Evolutionary conservation across 37 sponge, comb jelly and placozoan genomes (phyloP).

Genomic region (Aplysina aerophoba): DNA sequence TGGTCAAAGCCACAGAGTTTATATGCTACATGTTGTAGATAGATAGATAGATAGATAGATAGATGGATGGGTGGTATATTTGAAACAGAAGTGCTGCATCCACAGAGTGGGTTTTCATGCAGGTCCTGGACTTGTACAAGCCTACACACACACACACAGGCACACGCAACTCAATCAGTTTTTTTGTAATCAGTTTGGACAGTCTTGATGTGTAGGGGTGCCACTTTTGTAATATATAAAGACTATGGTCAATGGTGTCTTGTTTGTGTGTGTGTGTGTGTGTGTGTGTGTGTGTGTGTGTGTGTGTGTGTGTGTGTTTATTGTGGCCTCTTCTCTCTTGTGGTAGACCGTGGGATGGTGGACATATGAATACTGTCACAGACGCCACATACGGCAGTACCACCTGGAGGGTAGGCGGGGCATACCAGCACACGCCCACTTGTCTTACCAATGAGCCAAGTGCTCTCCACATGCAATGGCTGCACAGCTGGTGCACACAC

Average conservation of each 20-base stretch:
- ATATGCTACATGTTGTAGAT: background rate
- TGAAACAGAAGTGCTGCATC: too few relatives aligned
- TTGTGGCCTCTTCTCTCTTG: background rate
- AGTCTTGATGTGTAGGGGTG: too few relatives aligned
- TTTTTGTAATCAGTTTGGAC: too few relatives aligned
- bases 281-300: background rate
- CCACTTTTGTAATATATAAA: too few relatives aligned
- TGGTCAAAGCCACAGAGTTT: background rate
- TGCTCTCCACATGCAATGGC: too few relatives aligned
- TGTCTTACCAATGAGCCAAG: too few relatives aligned
- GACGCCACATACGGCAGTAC: constrained; percentile 47
- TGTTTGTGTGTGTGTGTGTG: background rate
- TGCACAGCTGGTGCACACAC: too few relatives aligned
- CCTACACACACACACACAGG: too few relatives aligned
- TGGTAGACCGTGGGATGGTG: constrained; percentile 36
- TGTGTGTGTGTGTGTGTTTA: background rate
- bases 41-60: background rate
- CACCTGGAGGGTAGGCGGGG: constrained; percentile 63
- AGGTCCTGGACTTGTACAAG: background rate
- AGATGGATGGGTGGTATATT: background rate
- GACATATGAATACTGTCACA: constrained; percentile 63
- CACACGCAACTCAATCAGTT: too few relatives aligned
- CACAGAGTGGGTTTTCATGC: background rate
- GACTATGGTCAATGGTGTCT: too few relatives aligned
- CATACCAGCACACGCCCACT: too few relatives aligned